Evolutionary conservation across 2,888 invertebrate genomes (phyloP).

Genomic region (Drosophila formosana): DNA sequence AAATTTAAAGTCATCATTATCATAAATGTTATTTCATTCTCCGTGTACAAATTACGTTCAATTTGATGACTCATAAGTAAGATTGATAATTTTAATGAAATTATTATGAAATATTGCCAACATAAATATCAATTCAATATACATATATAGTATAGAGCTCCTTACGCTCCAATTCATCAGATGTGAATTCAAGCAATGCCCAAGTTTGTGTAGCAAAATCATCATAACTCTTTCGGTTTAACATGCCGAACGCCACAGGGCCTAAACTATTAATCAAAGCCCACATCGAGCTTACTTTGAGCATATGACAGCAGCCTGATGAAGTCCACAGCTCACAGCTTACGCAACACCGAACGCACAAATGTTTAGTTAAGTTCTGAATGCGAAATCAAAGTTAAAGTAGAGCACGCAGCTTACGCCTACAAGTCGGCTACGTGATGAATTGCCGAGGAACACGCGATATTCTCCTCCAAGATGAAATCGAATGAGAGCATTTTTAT

Average conservation of each 20-base stretch:
- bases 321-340: background rate
- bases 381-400: conserved; percentile 2
- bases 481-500: conserved; percentile 39
- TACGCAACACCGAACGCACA: background rate
- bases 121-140: background rate
- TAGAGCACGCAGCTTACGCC: conserved; percentile 13
- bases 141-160: too few relatives aligned
- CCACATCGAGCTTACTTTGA: conserved; percentile 8
- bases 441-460: conserved; percentile 39
- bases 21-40: too few relatives aligned
- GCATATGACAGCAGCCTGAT: background rate
- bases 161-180: background rate
- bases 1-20: too few relatives aligned
- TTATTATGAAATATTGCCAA: background rate
- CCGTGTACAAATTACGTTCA: too few relatives aligned
- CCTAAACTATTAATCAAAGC: conserved; percentile 35
- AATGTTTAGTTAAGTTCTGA: conserved; percentile 2
- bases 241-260: conserved; percentile 11
- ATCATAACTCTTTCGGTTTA: conserved; percentile 13
- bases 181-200: background rate
- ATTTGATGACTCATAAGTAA: too few relatives aligned
- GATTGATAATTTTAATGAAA: background rate
- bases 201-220: background rate
- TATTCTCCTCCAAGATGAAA: conserved; percentile 22
- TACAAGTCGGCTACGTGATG: conserved; percentile 22